Evolutionary conservation across 2,797 vertebrate genomes (phyloP).

Genomic region (Anisognathus igniventris): DNA sequence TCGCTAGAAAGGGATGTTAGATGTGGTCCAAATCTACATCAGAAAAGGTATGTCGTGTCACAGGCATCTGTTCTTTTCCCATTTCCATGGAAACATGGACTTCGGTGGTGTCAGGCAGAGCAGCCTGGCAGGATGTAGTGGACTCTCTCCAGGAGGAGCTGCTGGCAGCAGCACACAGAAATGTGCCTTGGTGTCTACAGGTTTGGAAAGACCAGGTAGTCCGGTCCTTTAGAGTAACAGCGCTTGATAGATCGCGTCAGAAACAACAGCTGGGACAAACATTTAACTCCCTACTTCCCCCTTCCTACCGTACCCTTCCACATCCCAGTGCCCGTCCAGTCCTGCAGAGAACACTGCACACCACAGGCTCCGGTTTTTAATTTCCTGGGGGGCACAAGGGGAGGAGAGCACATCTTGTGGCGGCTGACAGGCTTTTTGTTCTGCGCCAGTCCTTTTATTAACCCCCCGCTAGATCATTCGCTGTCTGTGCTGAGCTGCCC

Average conservation of each 20-base stretch:
- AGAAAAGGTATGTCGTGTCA: background rate
- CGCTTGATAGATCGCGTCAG: background rate
- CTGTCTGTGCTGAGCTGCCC: constrained; percentile 25
- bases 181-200: background rate
- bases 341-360: background rate
- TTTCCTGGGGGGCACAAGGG: constrained; percentile 21
- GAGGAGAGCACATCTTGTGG: constrained; percentile 30
- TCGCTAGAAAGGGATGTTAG: background rate
- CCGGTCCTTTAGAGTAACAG: background rate
- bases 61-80: background rate
- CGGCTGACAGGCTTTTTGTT: constrained; percentile 57
- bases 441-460: constrained; percentile 53
- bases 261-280: background rate
- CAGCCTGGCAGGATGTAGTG: background rate
- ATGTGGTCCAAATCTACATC: background rate
- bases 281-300: background rate
- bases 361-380: constrained; percentile 24
- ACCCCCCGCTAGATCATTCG: constrained; percentile 55
- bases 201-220: background rate
- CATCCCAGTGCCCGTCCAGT: background rate
- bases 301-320: background rate
- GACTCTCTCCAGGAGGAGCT: background rate
- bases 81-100: constrained; percentile 42
- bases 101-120: background rate
- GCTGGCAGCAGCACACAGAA: background rate